These are phyloP conservation scores for Jaculus jaculus DNA, from an alignment of 2,113 vertebrate species.

Conservation along the genomic window DNA sequence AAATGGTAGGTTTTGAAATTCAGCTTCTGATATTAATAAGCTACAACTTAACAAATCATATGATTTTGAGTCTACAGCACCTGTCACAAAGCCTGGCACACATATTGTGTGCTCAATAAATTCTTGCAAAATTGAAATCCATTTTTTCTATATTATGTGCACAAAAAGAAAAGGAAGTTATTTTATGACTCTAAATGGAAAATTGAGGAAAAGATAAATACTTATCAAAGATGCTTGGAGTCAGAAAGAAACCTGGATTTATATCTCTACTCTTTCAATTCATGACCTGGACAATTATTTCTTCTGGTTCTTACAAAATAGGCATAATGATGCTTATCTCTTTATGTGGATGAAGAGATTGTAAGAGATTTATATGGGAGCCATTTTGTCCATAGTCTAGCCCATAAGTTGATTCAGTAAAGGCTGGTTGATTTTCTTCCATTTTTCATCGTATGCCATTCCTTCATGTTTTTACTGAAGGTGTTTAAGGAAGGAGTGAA, in stretches of 20 bases:
- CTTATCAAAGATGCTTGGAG: background rate
- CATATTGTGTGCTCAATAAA: background rate
- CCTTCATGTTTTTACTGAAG: background rate
- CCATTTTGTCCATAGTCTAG: background rate
- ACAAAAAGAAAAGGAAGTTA: background rate
- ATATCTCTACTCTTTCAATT: background rate
- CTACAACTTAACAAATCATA: background rate
- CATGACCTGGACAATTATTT: background rate
- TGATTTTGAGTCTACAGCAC: background rate
- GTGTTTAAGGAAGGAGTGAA: background rate
- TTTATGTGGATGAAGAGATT: background rate
- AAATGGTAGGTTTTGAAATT: background rate
- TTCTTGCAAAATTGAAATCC: background rate
- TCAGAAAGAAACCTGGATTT: background rate
- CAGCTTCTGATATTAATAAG: background rate
- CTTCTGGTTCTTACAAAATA: background rate
- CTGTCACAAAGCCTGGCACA: background rate
- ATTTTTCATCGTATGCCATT: background rate
- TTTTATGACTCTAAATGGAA: background rate
- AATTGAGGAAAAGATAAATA: background rate
- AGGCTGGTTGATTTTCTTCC: background rate
- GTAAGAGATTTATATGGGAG: background rate
- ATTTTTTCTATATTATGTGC: background rate
- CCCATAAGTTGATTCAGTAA: background rate
- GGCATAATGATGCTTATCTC: background rate